A percentile compares a stretch with the other conserved stretches of the same genome.
These are phyloP conservation scores for Sebastes diploproa DNA, from an alignment of 2,797 vertebrate species.

Conservation along the genomic window DNA sequence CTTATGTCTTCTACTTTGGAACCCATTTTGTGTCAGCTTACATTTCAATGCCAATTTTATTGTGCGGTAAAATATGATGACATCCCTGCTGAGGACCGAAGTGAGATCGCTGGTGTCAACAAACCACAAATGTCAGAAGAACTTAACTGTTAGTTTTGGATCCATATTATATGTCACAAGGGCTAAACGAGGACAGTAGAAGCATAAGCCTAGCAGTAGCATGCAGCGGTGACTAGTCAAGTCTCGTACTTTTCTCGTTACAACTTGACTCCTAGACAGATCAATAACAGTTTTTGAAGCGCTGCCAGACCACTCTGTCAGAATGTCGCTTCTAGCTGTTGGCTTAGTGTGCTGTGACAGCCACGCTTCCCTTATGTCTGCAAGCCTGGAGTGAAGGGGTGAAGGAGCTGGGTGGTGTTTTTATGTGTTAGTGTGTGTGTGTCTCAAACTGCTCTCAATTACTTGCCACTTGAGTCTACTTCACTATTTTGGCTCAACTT, in stretches of 20 bases:
- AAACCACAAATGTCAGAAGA: background rate
- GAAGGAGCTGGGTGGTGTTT: conserved; percentile 3
- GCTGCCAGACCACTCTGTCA: conserved; percentile 51
- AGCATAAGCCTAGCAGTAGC: background rate
- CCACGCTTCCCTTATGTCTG: conserved; percentile 44
- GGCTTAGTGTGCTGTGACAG: conserved; percentile 55
- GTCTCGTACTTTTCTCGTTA: conserved; percentile 19
- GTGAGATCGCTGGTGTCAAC: background rate
- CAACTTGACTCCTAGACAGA: conserved; percentile 44
- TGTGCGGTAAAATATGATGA: background rate
- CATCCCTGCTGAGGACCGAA: background rate
- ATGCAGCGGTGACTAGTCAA: background rate
- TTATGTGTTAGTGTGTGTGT: background rate
- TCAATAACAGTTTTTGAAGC: conserved; percentile 56
- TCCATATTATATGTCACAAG: background rate
- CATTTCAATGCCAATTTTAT: background rate
- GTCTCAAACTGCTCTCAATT: conserved; percentile 27
- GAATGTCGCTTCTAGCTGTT: conserved; percentile 48
- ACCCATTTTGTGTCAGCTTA: background rate
- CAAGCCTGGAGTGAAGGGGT: conserved; percentile 23
- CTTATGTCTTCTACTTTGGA: background rate
- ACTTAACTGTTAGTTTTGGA: background rate
- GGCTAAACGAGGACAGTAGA: background rate
- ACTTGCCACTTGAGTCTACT: conserved; percentile 34
- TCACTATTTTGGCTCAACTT: conserved; percentile 26